Percentiles rank a stretch among this genome's conserved stretches.
Evolutionary conservation across 2,888 invertebrate genomes (phyloP).

Genomic region (Ischnus inquisitorius): DNA sequence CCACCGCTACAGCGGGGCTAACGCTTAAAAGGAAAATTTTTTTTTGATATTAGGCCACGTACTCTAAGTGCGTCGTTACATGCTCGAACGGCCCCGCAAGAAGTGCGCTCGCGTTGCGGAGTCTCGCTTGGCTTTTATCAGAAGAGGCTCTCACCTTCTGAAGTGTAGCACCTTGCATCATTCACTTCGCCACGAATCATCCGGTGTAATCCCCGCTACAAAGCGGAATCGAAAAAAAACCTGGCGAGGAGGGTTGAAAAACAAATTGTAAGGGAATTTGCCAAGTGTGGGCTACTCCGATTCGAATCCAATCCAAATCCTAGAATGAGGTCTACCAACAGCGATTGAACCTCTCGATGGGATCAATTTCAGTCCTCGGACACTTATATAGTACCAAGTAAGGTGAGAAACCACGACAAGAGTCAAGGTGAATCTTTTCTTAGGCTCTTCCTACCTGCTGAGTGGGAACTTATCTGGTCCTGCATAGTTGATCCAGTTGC

Average conservation of each 20-base stretch:
- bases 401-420: no score
- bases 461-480: no score
- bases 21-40: conserved; percentile 78
- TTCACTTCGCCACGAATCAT: neutral
- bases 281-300: no score
- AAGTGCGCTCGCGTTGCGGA: neutral
- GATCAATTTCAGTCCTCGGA: no score
- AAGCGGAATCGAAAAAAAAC: neutral
- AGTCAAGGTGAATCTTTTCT: no score
- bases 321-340: no score
- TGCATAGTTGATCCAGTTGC: no score
- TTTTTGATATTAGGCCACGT: conserved; percentile 78
- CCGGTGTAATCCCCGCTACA: neutral
- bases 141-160: conserved; percentile 17
- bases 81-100: conserved; percentile 43
- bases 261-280: neutral
- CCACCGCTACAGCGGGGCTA: conserved; percentile 32
- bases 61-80: conserved; percentile 64
- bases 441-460: no score
- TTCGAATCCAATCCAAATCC: no score
- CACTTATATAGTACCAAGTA: no score
- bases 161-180: neutral
- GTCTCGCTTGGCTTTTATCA: conserved; percentile 20
- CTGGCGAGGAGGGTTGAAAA: neutral
- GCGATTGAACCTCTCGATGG: no score